phyloP scores from a whole-genome alignment of 2,113 vertebrate genomes.

The Junco hyemalis region DNA sequence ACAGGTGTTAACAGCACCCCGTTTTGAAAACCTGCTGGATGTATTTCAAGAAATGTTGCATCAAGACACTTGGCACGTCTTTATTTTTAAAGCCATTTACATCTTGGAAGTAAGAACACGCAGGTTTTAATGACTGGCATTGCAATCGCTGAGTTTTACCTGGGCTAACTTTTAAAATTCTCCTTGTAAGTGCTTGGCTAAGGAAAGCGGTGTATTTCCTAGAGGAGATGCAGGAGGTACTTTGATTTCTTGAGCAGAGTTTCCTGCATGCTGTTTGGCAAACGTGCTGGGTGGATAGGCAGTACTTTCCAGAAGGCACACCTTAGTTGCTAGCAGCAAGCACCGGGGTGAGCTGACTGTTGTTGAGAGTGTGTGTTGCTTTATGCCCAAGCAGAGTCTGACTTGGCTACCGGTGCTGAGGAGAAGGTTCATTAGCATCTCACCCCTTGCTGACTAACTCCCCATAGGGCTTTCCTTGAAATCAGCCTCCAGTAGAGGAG shows the following conservation, averaged over 20 bases:
- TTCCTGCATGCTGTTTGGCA: background rate
- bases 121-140: background rate
- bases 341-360: background rate
- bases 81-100: constrained; percentile 23
- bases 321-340: constrained; percentile 33
- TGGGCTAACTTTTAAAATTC: background rate
- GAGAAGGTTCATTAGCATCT: background rate
- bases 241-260: background rate
- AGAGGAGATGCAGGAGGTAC: background rate
- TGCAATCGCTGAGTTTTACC: background rate
- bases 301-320: constrained; percentile 43
- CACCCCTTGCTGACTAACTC: constrained; percentile 1
- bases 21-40: constrained; percentile 56
- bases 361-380: background rate
- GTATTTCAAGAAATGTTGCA: constrained; percentile 57
- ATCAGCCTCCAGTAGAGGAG: background rate
- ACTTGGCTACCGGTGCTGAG: background rate
- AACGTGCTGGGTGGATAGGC: background rate
- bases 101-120: background rate
- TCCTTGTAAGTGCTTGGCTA: rapidly evolving
- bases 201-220: background rate
- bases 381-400: background rate
- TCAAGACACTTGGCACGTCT: constrained; percentile 16
- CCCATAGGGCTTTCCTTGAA: constrained; percentile 52
- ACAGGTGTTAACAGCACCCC: constrained; percentile 60